Evolutionary conservation across 2,888 invertebrate genomes (phyloP), one percentile per base, ranked within the genome.

Genomic region (Mermis nigrescens): DNA sequence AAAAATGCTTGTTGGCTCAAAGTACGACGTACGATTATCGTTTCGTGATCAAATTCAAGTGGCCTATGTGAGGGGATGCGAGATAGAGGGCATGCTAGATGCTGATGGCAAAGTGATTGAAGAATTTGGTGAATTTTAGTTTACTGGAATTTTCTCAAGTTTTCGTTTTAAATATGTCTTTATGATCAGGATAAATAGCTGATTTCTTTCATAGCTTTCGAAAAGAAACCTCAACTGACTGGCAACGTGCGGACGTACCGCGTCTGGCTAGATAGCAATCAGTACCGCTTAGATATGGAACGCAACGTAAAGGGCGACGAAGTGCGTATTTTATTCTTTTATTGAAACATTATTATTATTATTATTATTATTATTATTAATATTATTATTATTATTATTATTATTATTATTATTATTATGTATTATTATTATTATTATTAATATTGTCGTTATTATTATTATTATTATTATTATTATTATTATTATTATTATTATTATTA

Each of bases 71-170:
- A 80, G 98, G 24, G 98, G 98, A 0, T 98, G 98, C 75, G 98
- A 98, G 76, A 83, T 99, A 31, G 95, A 98, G 74, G 95, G 98
- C 1, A 87, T 99, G 88, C 75, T 98, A 57, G 95, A 95, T 72
- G 84, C 84, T 7, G 86, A 88, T 61, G 98, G 95, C 0, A 79
- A 88, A 63, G 87, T 98, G 2, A 90, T 98, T 59, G 98, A 98
- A 73, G 98, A 98, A 73, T 69, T 63, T 61, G 76, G 77, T 71
- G 55, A 31, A 65, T 55, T 29, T 12, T 7, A 24, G 4, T 22
- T 4, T 27, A 24, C 7, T 24, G 7, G 29, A 12, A 38, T 38
- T 38, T 38, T 12, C 12, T 12, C 38, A 15, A 19, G 19, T 38
- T 38, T n/a, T n/a, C n/a, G n/a, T n/a, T n/a, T n/a, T n/a, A n/a